A percentile compares a stretch with the other conserved stretches of the same genome.
Evolutionary conservation across 2,113 vertebrate species (phyloP).

Genomic region (Acanthochromis polyacanthus): DNA sequence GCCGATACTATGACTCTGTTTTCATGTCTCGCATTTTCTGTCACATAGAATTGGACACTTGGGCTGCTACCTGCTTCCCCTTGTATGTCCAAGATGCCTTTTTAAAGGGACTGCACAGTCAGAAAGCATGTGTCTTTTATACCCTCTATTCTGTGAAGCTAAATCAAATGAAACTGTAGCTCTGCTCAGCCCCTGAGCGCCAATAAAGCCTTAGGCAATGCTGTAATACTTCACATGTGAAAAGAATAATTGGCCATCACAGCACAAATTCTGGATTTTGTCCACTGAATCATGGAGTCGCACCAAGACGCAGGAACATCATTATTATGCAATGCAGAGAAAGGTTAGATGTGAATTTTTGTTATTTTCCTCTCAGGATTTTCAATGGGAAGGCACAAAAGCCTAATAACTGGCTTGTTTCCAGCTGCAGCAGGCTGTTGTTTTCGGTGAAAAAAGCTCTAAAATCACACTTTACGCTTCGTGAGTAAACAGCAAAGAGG

Average conservation of each 20-base stretch:
- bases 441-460: not conserved
- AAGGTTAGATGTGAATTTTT: slow-evolving; percentile 34
- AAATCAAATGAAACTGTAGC: slow-evolving; percentile 56
- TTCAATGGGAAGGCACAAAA: not conserved
- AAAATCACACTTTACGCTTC: not conserved
- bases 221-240: slow-evolving; percentile 37
- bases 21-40: slow-evolving; percentile 30
- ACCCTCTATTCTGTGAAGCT: slow-evolving; percentile 37
- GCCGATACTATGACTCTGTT: slow-evolving; percentile 40
- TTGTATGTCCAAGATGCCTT: not conserved
- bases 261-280: slow-evolving; percentile 41
- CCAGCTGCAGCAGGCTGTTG: slow-evolving; percentile 2
- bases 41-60: slow-evolving; percentile 17
- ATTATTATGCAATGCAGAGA: slow-evolving; percentile 16
- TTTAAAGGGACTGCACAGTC: not conserved
- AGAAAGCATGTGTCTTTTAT: slow-evolving; percentile 25
- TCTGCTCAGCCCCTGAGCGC: slow-evolving; percentile 23
- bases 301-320: slow-evolving; percentile 9
- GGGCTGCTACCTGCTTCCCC: slow-evolving; percentile 9
- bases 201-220: slow-evolving; percentile 41
- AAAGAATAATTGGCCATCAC: slow-evolving; percentile 52
- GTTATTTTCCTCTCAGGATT: slow-evolving; percentile 11
- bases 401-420: not conserved
- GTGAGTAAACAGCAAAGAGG: not conserved
- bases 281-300: slow-evolving; percentile 40